Conservation (phyloP, 1,140 invertebrate genomes). For the Ceratoteleas bidentatus region DNA sequence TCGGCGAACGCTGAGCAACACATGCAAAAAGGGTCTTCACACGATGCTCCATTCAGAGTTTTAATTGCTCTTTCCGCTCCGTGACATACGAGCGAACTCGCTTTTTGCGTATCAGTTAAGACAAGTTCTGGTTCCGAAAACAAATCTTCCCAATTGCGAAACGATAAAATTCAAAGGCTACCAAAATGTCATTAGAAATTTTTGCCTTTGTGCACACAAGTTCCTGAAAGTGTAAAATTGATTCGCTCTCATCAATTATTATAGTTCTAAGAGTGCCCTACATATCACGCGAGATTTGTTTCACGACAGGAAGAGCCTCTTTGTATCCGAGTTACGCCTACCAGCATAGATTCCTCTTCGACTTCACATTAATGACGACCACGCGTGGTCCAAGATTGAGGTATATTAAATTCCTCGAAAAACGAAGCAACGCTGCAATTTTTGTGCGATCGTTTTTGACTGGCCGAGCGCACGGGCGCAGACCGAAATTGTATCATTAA, state of each 20-base stretch:
- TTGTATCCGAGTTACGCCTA: constrained; percentile 34
- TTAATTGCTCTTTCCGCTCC: constrained; percentile 9
- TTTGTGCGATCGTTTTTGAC: not conserved
- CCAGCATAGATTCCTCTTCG: constrained; percentile 31
- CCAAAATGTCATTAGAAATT: not conserved
- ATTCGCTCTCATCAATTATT: constrained; percentile 19
- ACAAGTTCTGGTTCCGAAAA: not conserved
- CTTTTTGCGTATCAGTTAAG: not conserved
- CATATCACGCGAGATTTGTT: constrained; percentile 53
- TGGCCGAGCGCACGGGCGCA: not conserved
- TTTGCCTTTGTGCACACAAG: not conserved
- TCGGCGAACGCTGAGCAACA: not conserved
- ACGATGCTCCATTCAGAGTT: constrained; percentile 1
- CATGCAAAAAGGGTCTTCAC: not conserved
- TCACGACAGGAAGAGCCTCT: constrained; percentile 44
- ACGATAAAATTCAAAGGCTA: not conserved
- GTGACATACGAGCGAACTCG: not conserved
- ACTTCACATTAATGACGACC: constrained; percentile 24
- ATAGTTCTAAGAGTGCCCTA: constrained; percentile 45
- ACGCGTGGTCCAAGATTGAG: constrained; percentile 4
- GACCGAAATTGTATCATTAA: constrained; percentile 6
- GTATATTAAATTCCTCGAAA: constrained; percentile 45
- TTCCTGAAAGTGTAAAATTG: not conserved
- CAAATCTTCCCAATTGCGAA: not conserved
- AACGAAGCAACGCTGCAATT: not conserved